phyloP scores from a whole-genome alignment of 1,140 invertebrate genomes.

The Trichonephila inaurata region DNA sequence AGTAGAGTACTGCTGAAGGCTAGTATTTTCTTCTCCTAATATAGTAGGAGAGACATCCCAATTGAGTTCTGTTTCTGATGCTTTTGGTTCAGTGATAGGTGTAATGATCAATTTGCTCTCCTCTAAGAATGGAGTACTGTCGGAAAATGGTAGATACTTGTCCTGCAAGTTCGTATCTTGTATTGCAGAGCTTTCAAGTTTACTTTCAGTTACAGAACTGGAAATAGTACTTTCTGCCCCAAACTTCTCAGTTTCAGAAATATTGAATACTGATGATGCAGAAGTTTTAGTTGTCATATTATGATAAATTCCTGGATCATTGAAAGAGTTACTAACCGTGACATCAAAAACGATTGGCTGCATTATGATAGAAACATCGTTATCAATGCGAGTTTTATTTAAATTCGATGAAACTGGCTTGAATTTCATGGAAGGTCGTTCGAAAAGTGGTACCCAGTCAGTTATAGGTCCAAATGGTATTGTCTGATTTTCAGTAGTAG shows the following conservation, averaged over 20 bases:
- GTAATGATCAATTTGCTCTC: background rate
- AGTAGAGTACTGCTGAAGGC: background rate
- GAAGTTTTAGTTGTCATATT: background rate
- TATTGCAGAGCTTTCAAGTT: background rate
- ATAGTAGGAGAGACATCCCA: background rate
- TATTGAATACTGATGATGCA: background rate
- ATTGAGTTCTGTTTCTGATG: background rate
- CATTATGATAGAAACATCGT: conserved; percentile 63
- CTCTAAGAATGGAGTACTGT: background rate
- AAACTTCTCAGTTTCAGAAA: background rate
- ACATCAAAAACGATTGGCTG: conserved; percentile 72
- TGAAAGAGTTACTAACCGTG: conserved; percentile 51
- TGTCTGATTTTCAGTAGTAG: conserved; percentile 14
- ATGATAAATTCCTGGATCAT: background rate
- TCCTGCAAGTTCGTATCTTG: background rate
- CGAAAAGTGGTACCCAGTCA: conserved; percentile 77
- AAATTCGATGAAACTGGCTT: conserved; percentile 32
- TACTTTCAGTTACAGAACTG: background rate
- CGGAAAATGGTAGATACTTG: background rate
- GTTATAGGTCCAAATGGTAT: conserved; percentile 75
- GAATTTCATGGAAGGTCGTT: conserved; percentile 77
- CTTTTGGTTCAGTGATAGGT: background rate
- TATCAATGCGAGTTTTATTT: conserved; percentile 40
- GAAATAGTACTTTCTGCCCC: background rate
- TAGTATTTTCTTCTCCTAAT: background rate